Evolutionary conservation across 2,888 invertebrate species (phyloP), one percentile per base, ranked within the genome.

Genomic region (Strigamia maritima): DNA sequence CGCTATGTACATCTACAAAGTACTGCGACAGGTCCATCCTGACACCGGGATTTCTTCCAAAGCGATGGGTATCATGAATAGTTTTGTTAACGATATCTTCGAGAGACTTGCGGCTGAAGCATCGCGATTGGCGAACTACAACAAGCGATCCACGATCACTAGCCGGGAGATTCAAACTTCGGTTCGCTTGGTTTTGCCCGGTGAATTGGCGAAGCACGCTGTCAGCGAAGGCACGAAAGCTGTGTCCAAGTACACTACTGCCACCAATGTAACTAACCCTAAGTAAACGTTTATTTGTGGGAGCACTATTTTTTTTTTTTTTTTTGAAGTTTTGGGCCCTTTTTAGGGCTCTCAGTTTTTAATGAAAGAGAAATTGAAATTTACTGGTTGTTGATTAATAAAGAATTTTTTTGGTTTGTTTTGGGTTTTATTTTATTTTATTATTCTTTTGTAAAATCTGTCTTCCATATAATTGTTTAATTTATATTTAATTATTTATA

Each of bases 1-100:
- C 81, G 84, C 85, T 1, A 86, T 87, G 80, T 88, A 88, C 84
- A 86, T 92, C 10, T 91, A 89, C 86, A 91, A 90, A 82, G 85
- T 91, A 4, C 83, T 92, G 80, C 88, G 89, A 82, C 88, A 88
- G 82, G 88, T 91, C 0, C 89, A 90, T 81, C 89, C 90, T 0
- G 90, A 91, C 84, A 87, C 90, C 54, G 90, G 91, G 0, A 90
- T 93, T 77, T 91, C 92, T 0, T 89, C 88, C 28, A 91, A 91
- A 82, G 90, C 91, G 0, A 92, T 92, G 90, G 85, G 88, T 82
- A 91, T 92, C 81, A 91, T 93, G 91, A 91, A 92, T 85, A 90
- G 90, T 82, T 93, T 92, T 81, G 90, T 93, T 0, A 91, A 90
- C 82, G 92, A 93, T 82, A 90, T 92, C 83, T 88, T 93, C 83